Conservation (phyloP, 1,140 invertebrate genomes). For the Solenopsis invicta region DNA sequence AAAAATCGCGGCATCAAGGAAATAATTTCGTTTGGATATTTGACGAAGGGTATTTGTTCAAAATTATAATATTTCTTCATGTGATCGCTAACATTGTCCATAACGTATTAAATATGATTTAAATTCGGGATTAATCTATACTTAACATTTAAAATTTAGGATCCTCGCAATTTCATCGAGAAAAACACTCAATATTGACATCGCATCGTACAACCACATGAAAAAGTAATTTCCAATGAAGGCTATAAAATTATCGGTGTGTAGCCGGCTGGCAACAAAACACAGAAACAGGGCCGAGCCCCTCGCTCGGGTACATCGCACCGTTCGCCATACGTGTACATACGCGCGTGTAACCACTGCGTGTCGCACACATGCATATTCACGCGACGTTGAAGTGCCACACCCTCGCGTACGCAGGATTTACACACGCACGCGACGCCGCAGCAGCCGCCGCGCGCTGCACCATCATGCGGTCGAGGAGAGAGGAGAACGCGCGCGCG, state of each 20-base stretch:
- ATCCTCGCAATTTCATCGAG: not conserved
- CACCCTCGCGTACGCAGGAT: slow-evolving; percentile 72
- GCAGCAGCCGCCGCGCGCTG: slow-evolving; percentile 67
- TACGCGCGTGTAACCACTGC: slow-evolving; percentile 25
- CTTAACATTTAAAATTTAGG: not conserved
- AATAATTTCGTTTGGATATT: not conserved
- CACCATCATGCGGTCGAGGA: slow-evolving; percentile 68
- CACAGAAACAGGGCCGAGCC: slow-evolving; percentile 40
- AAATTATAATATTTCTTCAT: not conserved
- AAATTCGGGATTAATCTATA: not conserved
- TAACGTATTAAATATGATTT: not conserved
- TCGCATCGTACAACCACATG: not conserved
- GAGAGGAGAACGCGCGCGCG: slow-evolving; percentile 33
- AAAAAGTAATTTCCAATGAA: slow-evolving; percentile 56
- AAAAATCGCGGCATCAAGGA: not conserved
- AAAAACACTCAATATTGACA: not conserved
- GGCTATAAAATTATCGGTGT: not conserved
- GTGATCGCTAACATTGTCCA: no score
- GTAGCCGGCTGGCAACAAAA: slow-evolving; percentile 33
- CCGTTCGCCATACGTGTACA: slow-evolving; percentile 2
- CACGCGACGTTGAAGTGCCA: slow-evolving; percentile 73
- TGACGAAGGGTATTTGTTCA: not conserved
- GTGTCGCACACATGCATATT: slow-evolving; percentile 69
- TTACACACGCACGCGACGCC: slow-evolving; percentile 77
- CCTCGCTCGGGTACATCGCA: not conserved